Evolutionary conservation across 2,888 invertebrate species (phyloP).

Genomic region (Sinohyriopsis cumingii): DNA sequence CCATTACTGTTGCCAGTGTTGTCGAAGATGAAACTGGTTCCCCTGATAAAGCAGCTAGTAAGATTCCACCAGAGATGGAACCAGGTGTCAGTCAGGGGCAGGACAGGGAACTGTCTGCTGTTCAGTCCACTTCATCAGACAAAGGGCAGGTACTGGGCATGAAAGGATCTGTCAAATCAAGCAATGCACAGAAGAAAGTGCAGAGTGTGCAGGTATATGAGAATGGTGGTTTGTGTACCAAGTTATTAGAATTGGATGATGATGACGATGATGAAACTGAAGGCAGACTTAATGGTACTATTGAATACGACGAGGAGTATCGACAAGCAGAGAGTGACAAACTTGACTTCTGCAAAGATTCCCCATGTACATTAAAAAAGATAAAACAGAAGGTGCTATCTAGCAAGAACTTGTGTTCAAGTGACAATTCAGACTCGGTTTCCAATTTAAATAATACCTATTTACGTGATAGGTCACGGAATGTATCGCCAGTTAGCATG

Average conservation of each 20-base stretch:
- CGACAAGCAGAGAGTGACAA: conserved; percentile 34
- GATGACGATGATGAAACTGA: conserved; percentile 32
- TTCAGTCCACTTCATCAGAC: too few species aligned
- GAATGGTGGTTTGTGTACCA: conserved; percentile 40
- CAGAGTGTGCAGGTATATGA: conserved; percentile 47
- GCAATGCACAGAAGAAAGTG: conserved; percentile 13
- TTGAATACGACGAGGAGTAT: conserved; percentile 50
- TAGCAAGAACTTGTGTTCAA: too few species aligned
- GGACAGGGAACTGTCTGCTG: too few species aligned
- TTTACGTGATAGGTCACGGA: too few species aligned
- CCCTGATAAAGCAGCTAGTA: too few species aligned
- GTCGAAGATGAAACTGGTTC: conserved; percentile 8
- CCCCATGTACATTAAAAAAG: too few species aligned
- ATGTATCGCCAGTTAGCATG: too few species aligned
- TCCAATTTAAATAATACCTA: too few species aligned
- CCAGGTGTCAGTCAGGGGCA: too few species aligned
- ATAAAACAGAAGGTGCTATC: too few species aligned
- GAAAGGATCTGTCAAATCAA: conserved; percentile 7
- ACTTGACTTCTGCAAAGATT: neutral
- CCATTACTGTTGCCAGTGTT: conserved; percentile 81
- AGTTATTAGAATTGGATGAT: conserved; percentile 44
- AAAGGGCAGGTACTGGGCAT: neutral
- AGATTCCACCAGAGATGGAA: too few species aligned
- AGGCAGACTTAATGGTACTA: conserved; percentile 46
- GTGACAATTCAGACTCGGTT: too few species aligned